A percentile compares a stretch with the other conserved stretches of the same genome.
Conservation (phyloP, 2,888 invertebrate genomes). For the Diabrotica balteata region DNA sequence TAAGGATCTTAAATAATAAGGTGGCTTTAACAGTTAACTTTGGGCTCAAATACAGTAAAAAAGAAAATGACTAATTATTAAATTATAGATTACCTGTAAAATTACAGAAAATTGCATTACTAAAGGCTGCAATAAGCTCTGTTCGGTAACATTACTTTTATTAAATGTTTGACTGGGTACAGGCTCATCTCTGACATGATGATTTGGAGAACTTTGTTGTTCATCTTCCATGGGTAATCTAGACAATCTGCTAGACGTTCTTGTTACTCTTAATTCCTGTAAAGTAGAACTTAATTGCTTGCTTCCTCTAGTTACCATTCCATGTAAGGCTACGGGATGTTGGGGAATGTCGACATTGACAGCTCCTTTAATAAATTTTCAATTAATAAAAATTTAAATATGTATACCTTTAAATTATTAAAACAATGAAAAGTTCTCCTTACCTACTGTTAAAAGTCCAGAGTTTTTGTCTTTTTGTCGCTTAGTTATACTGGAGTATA, state of each 20-base stretch:
- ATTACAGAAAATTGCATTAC: conserved; percentile 88
- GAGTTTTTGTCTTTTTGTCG: conserved; percentile 81
- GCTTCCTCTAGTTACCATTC: conserved; percentile 96
- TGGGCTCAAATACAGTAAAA: neutral
- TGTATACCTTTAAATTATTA: too few species aligned
- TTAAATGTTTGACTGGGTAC: conserved; percentile 45
- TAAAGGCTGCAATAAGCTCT: conserved; percentile 77
- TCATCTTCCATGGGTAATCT: conserved; percentile 61
- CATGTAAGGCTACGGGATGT: conserved; percentile 96
- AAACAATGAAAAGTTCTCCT: neutral
- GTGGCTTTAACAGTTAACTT: neutral
- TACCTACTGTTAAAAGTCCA: conserved; percentile 75
- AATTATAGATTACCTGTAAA: conserved; percentile 65
- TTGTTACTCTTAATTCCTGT: conserved; percentile 85
- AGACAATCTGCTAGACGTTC: conserved; percentile 78
- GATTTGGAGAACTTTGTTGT: conserved; percentile 53
- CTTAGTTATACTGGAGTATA: conserved; percentile 85
- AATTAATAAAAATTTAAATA: neutral
- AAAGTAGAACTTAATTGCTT: conserved; percentile 91
- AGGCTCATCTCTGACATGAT: conserved; percentile 50
- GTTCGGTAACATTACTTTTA: conserved; percentile 55
- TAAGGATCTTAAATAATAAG: too few species aligned
- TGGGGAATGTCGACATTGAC: conserved; percentile 95
- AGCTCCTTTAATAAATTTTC: conserved; percentile 65
- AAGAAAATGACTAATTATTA: too few species aligned